These are phyloP conservation scores for Yponomeuta cagnagella DNA, from an alignment of 2,888 invertebrate genomes.

Conservation along the genomic window DNA sequence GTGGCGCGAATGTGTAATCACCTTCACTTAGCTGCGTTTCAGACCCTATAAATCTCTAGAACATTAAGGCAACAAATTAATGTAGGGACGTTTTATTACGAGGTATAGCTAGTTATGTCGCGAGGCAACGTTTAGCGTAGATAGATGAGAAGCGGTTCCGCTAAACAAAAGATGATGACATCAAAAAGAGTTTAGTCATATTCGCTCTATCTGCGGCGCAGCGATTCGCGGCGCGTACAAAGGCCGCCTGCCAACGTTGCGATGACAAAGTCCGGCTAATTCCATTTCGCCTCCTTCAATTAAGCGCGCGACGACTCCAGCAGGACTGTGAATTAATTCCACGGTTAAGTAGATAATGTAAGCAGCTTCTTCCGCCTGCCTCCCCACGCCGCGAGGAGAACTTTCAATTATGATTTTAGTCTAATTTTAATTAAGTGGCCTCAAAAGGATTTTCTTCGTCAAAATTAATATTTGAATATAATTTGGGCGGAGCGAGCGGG, in stretches of 20 bases:
- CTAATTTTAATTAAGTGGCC: slow-evolving; percentile 76
- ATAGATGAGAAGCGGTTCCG: not conserved
- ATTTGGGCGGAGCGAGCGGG: slow-evolving; percentile 72
- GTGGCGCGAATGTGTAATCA: slow-evolving; percentile 28
- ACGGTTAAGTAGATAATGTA: slow-evolving; percentile 71
- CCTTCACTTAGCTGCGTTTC: slow-evolving; percentile 13
- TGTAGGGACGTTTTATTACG: not conserved
- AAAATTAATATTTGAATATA: slow-evolving; percentile 77
- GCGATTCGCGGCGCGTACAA: not conserved
- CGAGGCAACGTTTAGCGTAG: not conserved
- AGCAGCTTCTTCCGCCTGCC: slow-evolving; percentile 53
- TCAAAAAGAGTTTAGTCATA: not conserved
- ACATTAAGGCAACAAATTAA: slow-evolving; percentile 14
- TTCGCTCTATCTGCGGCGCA: not conserved
- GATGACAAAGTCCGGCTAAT: slow-evolving; percentile 35
- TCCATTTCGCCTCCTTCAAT: slow-evolving; percentile 57
- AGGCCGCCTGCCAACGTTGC: slow-evolving; percentile 14
- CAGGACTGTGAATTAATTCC: slow-evolving; percentile 61
- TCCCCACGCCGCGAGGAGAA: slow-evolving; percentile 74
- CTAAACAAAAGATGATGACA: not conserved
- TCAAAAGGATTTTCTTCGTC: slow-evolving; percentile 73
- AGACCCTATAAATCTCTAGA: not conserved
- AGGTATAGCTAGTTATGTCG: too few species aligned
- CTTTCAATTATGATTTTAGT: slow-evolving; percentile 76
- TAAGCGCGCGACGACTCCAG: slow-evolving; percentile 49